Evolutionary conservation across 1,140 invertebrate species (phyloP), one percentile per base, ranked within the genome.

Genomic region (Eumeta japonica): DNA sequence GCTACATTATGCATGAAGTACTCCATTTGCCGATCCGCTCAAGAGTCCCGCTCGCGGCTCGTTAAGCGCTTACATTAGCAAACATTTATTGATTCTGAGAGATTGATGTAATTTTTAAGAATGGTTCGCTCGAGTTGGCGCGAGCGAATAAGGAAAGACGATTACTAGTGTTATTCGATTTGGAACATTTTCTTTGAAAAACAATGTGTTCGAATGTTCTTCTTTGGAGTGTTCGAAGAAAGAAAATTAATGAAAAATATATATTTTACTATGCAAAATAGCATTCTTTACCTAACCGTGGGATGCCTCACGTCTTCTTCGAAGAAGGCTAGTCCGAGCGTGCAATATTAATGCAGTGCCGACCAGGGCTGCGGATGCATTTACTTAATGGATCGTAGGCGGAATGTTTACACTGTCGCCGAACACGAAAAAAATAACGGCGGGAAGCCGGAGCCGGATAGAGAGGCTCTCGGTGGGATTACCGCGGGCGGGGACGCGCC

Each of bases 1-100:
- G 56, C 57, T 73, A 73, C 68, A 73, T 73, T 71, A 73, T 73
- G 68, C 64, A 73, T 73, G 68, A 71, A 66, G 61, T 65, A 71
- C 68, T 73, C 65, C 68, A 73, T 71, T 68, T 68, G 64, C 58
- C 68, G 64, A 73, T 71, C 68, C 65, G 68, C 65, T 73, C 68
- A 68, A 53, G 56, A 67, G 58, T 58, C 57, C 58, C 58, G 58
- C 58, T 65, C 65, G 63, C 63, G 65, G 62, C 64, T 70, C 65
- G 68, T 70, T 70, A 70, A 70, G 63, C 64, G 65, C 65, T 61
- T 66, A 73, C 65, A 70, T 70, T 66, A 70, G 62, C 59, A 65
- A 65, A 67, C 58, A 62, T 56, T 62, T 67, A 71, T 73, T 70
- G 65, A 68, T 70, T 68, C 62, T 51, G 47, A 58, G 51, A 62